phyloP scores from a whole-genome alignment of 1,140 invertebrate genomes.

The Nautilus pompilius region DNA sequence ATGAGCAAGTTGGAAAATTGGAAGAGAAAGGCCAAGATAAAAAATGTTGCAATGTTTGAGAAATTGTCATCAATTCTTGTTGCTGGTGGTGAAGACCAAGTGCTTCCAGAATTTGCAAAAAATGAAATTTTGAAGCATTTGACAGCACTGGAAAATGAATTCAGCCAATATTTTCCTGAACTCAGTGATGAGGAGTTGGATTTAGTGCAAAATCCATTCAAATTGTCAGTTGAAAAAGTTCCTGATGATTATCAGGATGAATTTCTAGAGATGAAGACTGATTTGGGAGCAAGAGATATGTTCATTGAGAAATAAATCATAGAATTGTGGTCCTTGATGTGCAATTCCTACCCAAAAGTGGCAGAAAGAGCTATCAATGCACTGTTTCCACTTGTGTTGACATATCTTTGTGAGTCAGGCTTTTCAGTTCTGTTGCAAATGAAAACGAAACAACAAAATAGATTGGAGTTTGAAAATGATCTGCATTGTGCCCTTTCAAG shows the following conservation, averaged over 20 bases:
- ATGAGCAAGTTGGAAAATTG: not conserved
- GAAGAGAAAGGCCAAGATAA: not conserved
- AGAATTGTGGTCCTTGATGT: not conserved
- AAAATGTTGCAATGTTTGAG: not conserved
- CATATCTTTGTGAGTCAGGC: not conserved
- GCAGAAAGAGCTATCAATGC: not conserved
- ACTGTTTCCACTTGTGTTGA: not conserved
- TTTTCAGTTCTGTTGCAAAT: not conserved
- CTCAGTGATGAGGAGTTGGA: not conserved
- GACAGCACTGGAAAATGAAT: not conserved
- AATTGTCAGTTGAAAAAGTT: not conserved
- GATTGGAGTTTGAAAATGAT: not conserved
- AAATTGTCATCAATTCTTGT: not conserved
- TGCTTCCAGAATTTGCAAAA: not conserved
- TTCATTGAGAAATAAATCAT: not conserved
- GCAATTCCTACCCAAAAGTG: not conserved
- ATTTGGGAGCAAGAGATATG: not conserved
- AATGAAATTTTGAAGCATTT: not conserved
- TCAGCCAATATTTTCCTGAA: not conserved
- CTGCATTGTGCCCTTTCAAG: not conserved
- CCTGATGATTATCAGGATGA: not conserved
- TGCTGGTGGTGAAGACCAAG: not conserved
- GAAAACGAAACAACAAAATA: not conserved
- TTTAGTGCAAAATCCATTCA: not conserved
- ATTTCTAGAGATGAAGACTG: not conserved